A percentile compares a stretch with the other conserved stretches of the same genome.
Evolutionary conservation across 1,140 invertebrate species (phyloP).

Genomic region (Caligus rogercresseyi): DNA sequence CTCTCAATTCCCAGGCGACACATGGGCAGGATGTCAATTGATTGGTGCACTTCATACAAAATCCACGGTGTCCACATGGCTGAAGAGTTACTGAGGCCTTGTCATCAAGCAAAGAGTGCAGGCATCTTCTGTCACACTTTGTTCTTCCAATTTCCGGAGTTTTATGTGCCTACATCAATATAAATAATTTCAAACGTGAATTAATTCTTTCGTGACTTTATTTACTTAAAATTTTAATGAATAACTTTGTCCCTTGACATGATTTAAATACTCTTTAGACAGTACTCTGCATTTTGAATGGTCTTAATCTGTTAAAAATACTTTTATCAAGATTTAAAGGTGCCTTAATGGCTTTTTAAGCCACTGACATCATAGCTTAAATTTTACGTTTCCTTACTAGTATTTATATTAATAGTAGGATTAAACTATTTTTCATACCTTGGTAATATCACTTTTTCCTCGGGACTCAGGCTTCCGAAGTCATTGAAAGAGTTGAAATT

Average conservation of each 20-base stretch:
- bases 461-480: slow-evolving; percentile 40
- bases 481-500: slow-evolving; percentile 58
- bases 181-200: too few species aligned
- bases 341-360: background rate
- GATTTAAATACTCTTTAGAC: slow-evolving; percentile 13
- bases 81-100: slow-evolving; percentile 49
- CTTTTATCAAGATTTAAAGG: background rate
- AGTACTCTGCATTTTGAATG: slow-evolving; percentile 1
- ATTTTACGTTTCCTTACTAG: too few species aligned
- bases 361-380: slow-evolving; percentile 16
- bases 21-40: slow-evolving; percentile 69
- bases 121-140: slow-evolving; percentile 60
- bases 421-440: too few species aligned
- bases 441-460: slow-evolving; percentile 47
- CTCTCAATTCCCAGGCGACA: slow-evolving; percentile 48
- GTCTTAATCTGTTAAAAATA: background rate
- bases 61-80: slow-evolving; percentile 67
- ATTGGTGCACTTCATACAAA: slow-evolving; percentile 57
- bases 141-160: slow-evolving; percentile 47
- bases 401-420: too few species aligned
- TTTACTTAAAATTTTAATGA: background rate
- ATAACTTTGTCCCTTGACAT: slow-evolving; percentile 5
- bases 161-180: slow-evolving; percentile 46
- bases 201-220: background rate
- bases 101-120: slow-evolving; percentile 71